Base-by-base conservation (phyloP, 2,113 vertebrate species). In the Gallinago paraguaiae region DNA sequence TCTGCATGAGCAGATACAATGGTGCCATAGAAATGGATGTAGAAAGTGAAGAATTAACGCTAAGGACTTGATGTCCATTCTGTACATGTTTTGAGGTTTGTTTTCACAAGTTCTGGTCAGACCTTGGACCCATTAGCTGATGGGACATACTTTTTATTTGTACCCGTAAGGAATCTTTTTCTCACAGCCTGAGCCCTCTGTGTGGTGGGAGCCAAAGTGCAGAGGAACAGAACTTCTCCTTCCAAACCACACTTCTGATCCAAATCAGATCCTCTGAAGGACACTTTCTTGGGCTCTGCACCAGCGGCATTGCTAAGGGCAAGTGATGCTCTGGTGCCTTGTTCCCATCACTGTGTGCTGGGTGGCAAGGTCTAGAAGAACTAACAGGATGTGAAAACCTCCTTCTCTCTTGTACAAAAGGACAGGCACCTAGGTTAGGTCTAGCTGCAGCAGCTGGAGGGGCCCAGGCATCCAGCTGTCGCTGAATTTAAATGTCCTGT, bases 401-500 rank as follows among this genome's bases (percentile, higher is more conserved):
- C 27, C 48, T 46, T 13, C 25, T 37, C 23, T 50, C 46, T 37
- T 65, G 3, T 46, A 43, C 5, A 24, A 46, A 69, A 84, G 22
- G 23, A 53, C 17, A 27, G 53, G 11, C 30, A 43, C 16, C 16
- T 30, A 13, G 20, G 24, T 24, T 51, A 17, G 19, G 11, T 69
- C 54, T 89, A 25, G 39, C 61, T 60, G 18, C 46, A 85, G 78
- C 78, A 87, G 54, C 74, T 3, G 1, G 46, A 43, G 41, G 13
- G 18, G 14, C 20, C 22, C 11, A 54, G 48, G 31, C 61, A 82
- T 54, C 57, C 61, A 60, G 5, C 19, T 31, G 13, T 39, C 23
- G 19, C 28, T 1, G 2, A 67, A 54, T 39, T 0, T 59, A 37
- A n/a, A 43, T 17, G 25, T n/a, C 31, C 23, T 16, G 31, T 0